Base-by-base conservation (phyloP, 2,888 invertebrate genomes). In the Drosophila buzzatii region DNA sequence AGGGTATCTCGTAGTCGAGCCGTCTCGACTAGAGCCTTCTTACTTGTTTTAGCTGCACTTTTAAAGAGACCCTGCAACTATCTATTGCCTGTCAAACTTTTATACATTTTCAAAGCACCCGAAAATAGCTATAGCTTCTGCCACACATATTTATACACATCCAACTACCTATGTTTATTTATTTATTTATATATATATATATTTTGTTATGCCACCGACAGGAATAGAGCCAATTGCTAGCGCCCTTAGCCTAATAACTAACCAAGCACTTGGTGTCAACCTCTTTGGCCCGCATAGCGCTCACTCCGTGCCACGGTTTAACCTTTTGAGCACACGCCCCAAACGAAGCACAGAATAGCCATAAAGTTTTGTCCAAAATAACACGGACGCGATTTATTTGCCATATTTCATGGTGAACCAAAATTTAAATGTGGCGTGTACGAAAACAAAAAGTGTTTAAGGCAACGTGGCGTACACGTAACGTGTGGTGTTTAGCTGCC, bases 381-480 rank as follows among this genome's bases (percentile, higher is more conserved):
- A 79, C 76, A 84, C 71, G 81, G 67, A 51, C 83, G 86, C 85
- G 85, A 85, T 85, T 85, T 85, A 85, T 85, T 85, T 88, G 89
- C 85, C 81, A 85, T 88, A 85, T 85, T 88, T 85, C 84, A 85
- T 81, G 81, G 84, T 69, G 71, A 81, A 85, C 81, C 84, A 79
- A 83, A 88, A 88, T 85, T 85, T 85, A 85, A 85, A 85, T 88
- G 88, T 75, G 70, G 83, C 81, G 88, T 85, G 67, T 75, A 76
- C 79, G 76, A 73, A 85, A 85, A 85, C 89, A 88, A 88, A 85
- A 85, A 88, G 85, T 88, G 89, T 85, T 85, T 81, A 83, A 81
- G 86, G 81, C 86, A 81, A 67, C 70, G 65, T 81, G 86, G 70
- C 86, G 86, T 88, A 85, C 85, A 85, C 89, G 89, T 85, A 85